These are phyloP conservation scores for Metaphire vulgaris DNA, from an alignment of 1,140 invertebrate genomes.

Conservation along the genomic window DNA sequence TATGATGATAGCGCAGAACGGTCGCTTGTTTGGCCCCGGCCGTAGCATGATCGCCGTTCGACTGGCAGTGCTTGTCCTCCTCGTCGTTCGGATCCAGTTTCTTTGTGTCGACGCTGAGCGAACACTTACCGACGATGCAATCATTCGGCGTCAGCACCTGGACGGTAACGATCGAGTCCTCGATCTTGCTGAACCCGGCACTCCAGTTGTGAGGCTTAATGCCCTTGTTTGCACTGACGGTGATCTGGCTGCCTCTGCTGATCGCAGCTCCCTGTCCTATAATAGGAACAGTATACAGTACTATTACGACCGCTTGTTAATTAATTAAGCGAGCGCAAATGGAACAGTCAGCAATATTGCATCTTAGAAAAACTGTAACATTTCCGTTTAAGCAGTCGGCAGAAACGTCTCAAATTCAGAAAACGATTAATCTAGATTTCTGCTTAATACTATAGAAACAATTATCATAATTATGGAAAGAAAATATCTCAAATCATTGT, in stretches of 20 bases:
- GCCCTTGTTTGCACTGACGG: neutral
- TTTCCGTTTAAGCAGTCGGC: too few relatives aligned
- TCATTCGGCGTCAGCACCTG: slow-evolving; percentile 65
- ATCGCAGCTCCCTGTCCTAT: neutral
- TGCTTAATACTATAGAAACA: too few relatives aligned
- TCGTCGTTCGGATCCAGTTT: slow-evolving; percentile 52
- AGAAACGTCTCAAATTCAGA: too few relatives aligned
- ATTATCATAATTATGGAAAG: too few relatives aligned
- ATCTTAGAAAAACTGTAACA: too few relatives aligned
- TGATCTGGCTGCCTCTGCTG: neutral
- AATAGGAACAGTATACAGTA: too few relatives aligned
- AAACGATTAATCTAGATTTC: too few relatives aligned
- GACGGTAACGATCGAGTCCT: neutral
- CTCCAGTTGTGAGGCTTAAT: neutral
- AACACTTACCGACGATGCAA: slow-evolving; percentile 76
- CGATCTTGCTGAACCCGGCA: neutral
- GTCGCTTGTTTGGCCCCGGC: neutral
- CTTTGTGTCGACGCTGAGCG: slow-evolving; percentile 75
- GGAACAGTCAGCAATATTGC: too few relatives aligned
- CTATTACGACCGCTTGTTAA: too few relatives aligned
- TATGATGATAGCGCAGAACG: slow-evolving; percentile 61
- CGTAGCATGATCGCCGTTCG: neutral
- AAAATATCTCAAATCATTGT: too few relatives aligned
- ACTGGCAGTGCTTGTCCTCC: slow-evolving; percentile 2
- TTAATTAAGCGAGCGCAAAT: too few relatives aligned